Evolutionary conservation across 2,888 invertebrate species (phyloP).

Genomic region (Clitarchus hookeri): DNA sequence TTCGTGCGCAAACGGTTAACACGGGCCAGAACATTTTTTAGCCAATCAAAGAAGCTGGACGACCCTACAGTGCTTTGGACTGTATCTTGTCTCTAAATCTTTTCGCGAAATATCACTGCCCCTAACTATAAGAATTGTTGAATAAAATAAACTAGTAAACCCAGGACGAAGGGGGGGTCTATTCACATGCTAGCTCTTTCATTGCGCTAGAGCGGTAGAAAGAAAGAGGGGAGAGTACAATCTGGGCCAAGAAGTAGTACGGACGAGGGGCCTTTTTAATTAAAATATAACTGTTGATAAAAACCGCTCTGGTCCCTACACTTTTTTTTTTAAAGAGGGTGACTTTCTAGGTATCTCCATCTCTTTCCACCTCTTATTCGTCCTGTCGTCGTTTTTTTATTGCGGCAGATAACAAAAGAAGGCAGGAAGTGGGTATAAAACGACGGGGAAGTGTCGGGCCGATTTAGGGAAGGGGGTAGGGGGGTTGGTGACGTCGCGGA

Average conservation of each 20-base stretch:
- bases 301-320: not conserved
- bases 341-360: not conserved
- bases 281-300: not conserved
- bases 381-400: not conserved
- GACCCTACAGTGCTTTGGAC: no score
- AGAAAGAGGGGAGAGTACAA: not conserved
- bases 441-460: not conserved
- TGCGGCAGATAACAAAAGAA: not conserved
- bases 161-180: no score
- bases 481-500: not conserved
- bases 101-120: no score
- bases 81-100: no score
- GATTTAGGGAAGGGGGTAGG: not conserved
- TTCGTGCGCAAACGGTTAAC: no score
- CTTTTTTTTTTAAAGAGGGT: not conserved
- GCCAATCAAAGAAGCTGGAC: no score
- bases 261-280: not conserved
- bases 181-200: no score
- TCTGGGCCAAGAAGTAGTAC: not conserved
- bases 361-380: not conserved
- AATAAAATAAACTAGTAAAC: no score
- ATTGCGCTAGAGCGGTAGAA: no score
- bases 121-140: no score
- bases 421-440: conserved; percentile 1
- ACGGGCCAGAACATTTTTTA: no score